Conservation (phyloP, 2,797 vertebrate genomes). For the Myotis vivesi region DNA sequence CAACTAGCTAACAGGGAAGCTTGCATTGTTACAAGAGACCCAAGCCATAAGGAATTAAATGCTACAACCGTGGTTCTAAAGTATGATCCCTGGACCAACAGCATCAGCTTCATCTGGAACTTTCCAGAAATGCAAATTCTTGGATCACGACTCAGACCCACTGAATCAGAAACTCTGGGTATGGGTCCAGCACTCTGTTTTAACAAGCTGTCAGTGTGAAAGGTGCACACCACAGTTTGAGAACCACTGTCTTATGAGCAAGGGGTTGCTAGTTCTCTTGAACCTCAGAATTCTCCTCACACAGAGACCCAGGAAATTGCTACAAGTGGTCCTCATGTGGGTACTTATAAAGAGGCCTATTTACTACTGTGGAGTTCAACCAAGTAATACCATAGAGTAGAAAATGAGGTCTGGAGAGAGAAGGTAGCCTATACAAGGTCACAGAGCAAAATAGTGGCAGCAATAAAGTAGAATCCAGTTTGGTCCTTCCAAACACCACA, state of each 20-base stretch:
- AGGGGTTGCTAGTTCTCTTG: neutral
- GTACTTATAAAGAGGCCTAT: neutral
- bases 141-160: neutral
- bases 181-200: neutral
- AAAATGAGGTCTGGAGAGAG: neutral
- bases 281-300: neutral
- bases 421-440: neutral
- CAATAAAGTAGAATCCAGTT: conserved; percentile 24
- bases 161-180: neutral
- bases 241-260: neutral
- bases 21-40: neutral
- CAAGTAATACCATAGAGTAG: neutral
- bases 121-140: neutral
- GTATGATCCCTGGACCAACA: neutral
- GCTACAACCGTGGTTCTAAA: neutral
- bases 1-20: neutral
- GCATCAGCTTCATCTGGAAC: neutral
- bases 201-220: neutral
- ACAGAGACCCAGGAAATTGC: neutral
- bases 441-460: neutral
- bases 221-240: neutral
- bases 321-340: neutral
- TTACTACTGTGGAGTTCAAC: neutral
- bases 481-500: neutral
- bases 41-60: neutral